Percentiles rank a stretch among this genome's conserved stretches.
phyloP scores from a whole-genome alignment of 1,140 invertebrate species.

The Solenopsis invicta region DNA sequence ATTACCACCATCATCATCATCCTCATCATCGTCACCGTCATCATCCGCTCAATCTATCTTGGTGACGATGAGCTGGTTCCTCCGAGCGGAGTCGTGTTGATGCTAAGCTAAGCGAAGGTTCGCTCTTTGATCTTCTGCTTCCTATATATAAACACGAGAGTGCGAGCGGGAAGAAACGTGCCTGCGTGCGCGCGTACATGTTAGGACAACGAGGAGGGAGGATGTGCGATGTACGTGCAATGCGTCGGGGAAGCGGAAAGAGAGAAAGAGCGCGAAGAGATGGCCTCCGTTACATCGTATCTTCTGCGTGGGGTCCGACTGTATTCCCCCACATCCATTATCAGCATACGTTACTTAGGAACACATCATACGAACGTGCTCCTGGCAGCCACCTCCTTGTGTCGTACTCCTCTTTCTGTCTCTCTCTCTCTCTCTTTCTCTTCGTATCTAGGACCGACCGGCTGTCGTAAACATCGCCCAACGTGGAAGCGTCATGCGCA shows the following conservation, averaged over 20 bases:
- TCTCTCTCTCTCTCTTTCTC: background rate
- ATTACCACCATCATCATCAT: background rate
- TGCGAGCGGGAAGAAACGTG: constrained; percentile 66
- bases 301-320: constrained; percentile 77
- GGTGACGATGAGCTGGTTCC: constrained; percentile 81
- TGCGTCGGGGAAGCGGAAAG: constrained; percentile 22
- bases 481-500: constrained; percentile 50
- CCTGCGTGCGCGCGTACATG: constrained; percentile 1
- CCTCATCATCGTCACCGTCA: constrained; percentile 46
- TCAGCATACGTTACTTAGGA: constrained; percentile 74
- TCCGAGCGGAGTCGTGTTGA: constrained; percentile 80
- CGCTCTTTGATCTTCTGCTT: constrained; percentile 86
- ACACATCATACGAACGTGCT: constrained; percentile 70
- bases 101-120: constrained; percentile 83
- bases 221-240: constrained; percentile 26
- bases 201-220: constrained; percentile 25
- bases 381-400: constrained; percentile 1
- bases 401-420: background rate
- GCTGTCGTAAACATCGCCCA: constrained; percentile 63
- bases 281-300: constrained; percentile 76
- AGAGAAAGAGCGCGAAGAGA: constrained; percentile 67
- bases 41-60: constrained; percentile 71
- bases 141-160: constrained; percentile 85
- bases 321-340: constrained; percentile 77
- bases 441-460: constrained; percentile 62